These are phyloP conservation scores for Scaptomyza tumidula DNA, from an alignment of 2,888 invertebrate species.

Conservation along the genomic window DNA sequence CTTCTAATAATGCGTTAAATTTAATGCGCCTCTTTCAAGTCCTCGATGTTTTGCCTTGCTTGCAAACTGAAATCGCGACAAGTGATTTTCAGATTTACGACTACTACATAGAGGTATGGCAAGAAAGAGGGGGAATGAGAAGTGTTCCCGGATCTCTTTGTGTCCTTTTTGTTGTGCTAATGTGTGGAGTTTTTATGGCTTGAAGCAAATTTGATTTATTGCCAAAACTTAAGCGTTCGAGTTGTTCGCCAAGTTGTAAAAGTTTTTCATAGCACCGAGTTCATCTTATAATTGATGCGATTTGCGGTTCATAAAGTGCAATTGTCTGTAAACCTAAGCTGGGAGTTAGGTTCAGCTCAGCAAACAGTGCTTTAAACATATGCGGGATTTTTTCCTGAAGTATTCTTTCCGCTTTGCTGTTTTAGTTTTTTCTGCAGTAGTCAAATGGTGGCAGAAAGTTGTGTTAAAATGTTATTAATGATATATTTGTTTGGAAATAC, in stretches of 20 bases:
- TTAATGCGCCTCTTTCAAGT: conserved; percentile 70
- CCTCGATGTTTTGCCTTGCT: conserved; percentile 30
- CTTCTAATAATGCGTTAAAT: conserved; percentile 80
- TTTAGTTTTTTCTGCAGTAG: neutral
- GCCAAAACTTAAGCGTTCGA: conserved; percentile 65
- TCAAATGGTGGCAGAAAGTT: neutral
- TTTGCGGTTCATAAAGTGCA: conserved; percentile 77
- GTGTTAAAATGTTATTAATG: neutral
- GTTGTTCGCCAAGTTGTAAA: conserved; percentile 61
- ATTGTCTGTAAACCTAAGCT: conserved; percentile 64
- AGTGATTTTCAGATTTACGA: conserved; percentile 83
- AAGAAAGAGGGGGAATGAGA: neutral
- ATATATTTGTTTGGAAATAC: too few relatives aligned
- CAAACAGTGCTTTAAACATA: conserved; percentile 49
- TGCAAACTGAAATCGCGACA: conserved; percentile 72
- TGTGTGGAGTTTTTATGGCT: conserved; percentile 73
- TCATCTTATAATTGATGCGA: conserved; percentile 77
- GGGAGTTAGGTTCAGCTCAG: neutral
- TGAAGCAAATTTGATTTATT: conserved; percentile 77
- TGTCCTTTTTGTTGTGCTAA: conserved; percentile 75
- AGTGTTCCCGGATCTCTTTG: conserved; percentile 14
- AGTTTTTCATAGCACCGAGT: conserved; percentile 52
- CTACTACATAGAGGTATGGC: conserved; percentile 36
- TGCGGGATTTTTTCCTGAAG: conserved; percentile 53
- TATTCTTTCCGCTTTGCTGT: neutral